phyloP scores from a whole-genome alignment of 2,797 vertebrate species.

The Zalophus californianus region DNA sequence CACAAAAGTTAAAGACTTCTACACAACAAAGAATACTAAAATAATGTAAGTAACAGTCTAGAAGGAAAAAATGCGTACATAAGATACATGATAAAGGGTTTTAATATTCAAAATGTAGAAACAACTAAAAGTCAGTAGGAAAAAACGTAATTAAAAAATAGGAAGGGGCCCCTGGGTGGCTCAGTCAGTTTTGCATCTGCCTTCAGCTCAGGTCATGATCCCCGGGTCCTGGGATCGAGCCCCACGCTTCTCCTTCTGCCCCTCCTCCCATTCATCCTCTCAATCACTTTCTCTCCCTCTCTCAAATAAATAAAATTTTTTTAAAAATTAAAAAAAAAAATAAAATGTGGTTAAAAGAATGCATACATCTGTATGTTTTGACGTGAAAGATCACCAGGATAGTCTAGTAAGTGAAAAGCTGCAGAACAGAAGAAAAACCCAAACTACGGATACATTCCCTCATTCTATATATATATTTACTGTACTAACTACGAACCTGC shows the following conservation, averaged over 20 bases:
- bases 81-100: not conserved
- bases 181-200: not conserved
- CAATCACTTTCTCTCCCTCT: not conserved
- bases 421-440: not conserved
- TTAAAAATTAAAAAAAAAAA: not conserved
- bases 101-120: not conserved
- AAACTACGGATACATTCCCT: not conserved
- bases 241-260: not conserved
- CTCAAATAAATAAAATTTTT: not conserved
- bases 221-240: not conserved
- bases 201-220: not conserved
- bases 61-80: not conserved
- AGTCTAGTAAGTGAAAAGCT: not conserved
- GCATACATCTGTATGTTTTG: not conserved
- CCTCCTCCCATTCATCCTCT: not conserved
- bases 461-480: not conserved
- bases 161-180: not conserved
- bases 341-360: not conserved
- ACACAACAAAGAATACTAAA: not conserved
- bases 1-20: not conserved
- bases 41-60: not conserved
- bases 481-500: too few species aligned
- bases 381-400: not conserved
- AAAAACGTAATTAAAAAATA: not conserved
- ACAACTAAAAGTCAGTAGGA: not conserved